phyloP scores from a whole-genome alignment of 2,797 vertebrate genomes.

The Eremophila alpestris region DNA sequence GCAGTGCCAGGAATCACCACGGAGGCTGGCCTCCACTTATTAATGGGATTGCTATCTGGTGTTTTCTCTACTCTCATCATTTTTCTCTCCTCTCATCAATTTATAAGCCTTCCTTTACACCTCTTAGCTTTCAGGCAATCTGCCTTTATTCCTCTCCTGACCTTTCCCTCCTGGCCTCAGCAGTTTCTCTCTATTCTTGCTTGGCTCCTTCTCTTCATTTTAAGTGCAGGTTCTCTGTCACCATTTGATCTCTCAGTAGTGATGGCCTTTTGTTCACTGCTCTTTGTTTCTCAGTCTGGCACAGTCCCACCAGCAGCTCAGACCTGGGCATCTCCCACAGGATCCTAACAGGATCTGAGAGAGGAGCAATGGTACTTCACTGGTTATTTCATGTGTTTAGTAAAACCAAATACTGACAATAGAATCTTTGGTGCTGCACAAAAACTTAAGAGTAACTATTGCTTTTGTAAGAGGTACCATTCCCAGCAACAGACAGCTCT shows the following conservation, averaged over 20 bases:
- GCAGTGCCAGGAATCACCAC: neutral
- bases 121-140: neutral
- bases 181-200: neutral
- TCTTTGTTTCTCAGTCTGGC: neutral
- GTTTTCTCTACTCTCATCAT: neutral
- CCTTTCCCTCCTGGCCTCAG: neutral
- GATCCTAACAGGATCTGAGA: neutral
- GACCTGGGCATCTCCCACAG: neutral
- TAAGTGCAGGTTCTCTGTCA: neutral
- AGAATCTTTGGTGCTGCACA: neutral
- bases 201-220: neutral
- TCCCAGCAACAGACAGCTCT: neutral
- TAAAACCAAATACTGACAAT: neutral
- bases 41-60: slow-evolving; percentile 38
- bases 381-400: neutral
- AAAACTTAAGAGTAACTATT: neutral
- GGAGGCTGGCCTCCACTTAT: slow-evolving; percentile 43
- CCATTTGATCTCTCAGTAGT: neutral
- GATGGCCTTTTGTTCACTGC: neutral
- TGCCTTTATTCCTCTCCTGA: neutral
- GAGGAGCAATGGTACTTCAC: neutral
- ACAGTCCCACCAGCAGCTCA: neutral
- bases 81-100: slow-evolving; percentile 15
- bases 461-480: neutral
- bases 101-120: slow-evolving; percentile 17